Evolutionary conservation across 1,140 invertebrate genomes (phyloP), one percentile per base, ranked within the genome.

Genomic region (Drosophila triauraria): DNA sequence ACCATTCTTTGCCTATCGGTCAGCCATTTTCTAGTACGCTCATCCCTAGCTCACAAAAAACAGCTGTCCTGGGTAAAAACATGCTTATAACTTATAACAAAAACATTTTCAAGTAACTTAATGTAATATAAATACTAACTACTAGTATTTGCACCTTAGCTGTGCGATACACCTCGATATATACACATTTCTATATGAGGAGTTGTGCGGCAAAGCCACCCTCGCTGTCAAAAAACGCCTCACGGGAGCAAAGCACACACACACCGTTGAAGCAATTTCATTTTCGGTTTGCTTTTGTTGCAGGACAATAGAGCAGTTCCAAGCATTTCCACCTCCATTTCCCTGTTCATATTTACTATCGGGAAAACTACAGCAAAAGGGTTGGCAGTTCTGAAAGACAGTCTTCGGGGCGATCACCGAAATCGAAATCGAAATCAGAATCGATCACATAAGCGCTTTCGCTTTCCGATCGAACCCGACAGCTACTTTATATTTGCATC

Each of bases 191-290:
- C 32, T 42, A 38, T 40, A 54, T 50, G 27, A n/a, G 10, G n/a
- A 50, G 48, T 54, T 68, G 38, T 54, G 32, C 20, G 27, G 61
- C 54, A 67, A 70, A 70, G 67, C 44, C 67, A 70, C 67, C 67
- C 67, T 54, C 40, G 23, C 43, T 38, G 48, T 54, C 25, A 32
- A 64, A 64, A 63, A 46, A 46, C 8, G 67, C 48, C 67, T 70
- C 62, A 70, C 30, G 62, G 67, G 65, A 65, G 25, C 44, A 65
- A 17, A 60, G 9, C 27, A n/a, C 25, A 50, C 32, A 54, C 35
- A 40, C 64, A 48, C 64, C 43, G 64, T 48, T 48, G 40, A 46
- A 48, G 44, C 59, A 64, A 48, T 67, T 67, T 64, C 64, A 20
- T 67, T 67, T 67, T 67, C 44, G 43, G 46, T 54, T 64, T 27